These are phyloP conservation scores for Eupsittula cactorum DNA, from an alignment of 2,113 vertebrate species.

Conservation along the genomic window DNA sequence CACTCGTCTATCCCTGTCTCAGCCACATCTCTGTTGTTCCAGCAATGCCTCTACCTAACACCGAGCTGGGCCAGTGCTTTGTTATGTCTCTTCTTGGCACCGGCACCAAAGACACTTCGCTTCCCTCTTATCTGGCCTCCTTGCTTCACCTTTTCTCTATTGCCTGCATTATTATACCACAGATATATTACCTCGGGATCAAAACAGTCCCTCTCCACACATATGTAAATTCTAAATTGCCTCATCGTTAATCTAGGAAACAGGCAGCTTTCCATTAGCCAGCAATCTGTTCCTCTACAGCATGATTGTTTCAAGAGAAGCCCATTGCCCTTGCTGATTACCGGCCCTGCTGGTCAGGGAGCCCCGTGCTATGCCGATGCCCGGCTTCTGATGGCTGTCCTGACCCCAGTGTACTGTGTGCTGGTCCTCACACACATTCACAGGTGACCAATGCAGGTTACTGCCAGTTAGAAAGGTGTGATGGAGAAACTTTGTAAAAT, in stretches of 20 bases:
- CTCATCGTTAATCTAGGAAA: slow-evolving; percentile 46
- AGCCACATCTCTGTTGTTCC: neutral
- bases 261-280: slow-evolving; percentile 39
- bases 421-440: neutral
- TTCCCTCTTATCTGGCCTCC: slow-evolving; percentile 15
- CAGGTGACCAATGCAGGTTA: neutral
- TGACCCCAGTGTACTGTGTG: neutral
- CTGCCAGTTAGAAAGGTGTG: neutral
- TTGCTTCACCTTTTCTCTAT: slow-evolving; percentile 46
- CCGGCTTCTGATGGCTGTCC: accelerated
- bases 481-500: neutral
- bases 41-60: accelerated
- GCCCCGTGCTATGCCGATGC: accelerated
- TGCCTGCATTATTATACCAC: neutral
- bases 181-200: slow-evolving; percentile 29
- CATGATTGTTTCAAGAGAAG: neutral
- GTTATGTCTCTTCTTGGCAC: neutral
- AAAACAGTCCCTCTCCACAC: neutral
- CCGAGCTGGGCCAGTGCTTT: neutral
- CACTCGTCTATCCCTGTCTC: neutral
- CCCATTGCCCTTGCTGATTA: accelerated
- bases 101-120: neutral
- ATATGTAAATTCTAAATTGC: slow-evolving; percentile 61
- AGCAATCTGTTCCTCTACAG: slow-evolving; percentile 37
- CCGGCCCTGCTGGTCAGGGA: accelerated